Base-by-base conservation (phyloP, 2,797 vertebrate species). In the Tragopan temminckii region DNA sequence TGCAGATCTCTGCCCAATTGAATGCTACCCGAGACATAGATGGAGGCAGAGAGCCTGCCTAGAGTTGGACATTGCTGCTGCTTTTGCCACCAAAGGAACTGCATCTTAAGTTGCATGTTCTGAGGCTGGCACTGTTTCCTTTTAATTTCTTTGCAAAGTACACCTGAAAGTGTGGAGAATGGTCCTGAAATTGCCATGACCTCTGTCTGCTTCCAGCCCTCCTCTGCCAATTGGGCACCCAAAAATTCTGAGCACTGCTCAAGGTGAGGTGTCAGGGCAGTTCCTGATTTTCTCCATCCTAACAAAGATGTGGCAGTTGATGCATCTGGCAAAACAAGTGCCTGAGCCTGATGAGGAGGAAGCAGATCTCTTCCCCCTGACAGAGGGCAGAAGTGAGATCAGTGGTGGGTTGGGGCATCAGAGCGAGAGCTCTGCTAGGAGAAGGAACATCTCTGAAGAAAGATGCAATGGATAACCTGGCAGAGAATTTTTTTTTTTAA, bases 301-400 rank as follows among this genome's bases (percentile, higher is more conserved):
- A 72, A 90, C 70, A 82, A 92, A 92, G 74, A 77, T 21, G 0
- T 31, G 88, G 88, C 61, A 36, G 85, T 85, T 84, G 61, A 63
- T 94, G 68, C 52, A 79, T 38, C 74, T 93, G 87, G 90, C 85
- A 93, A 88, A 96, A 90, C 81, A 89, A 93, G 27, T 63, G 69
- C 23, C 61, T 82, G 86, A 77, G 35, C 46, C 79, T 87, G 86
- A 82, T 93, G 23, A 69, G 88, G 62, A 93, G 80, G 40, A 82
- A 89, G 87, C 85, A 74, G 78, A 84, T 27, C 68, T 31, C 4
- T 82, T 93, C 80, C 71, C 46, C 77, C 48, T 92, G 92, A 50
- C 66, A 40, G 79, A 88, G 69, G 86, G 79, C 61, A 75, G 29
- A 80, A 90, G 81, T 69, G 86, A 80, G 89, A 74, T 27, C 59